Percentiles rank a stretch among this genome's conserved stretches.
phyloP scores from a whole-genome alignment of 30 jellyfish, hydroid and myxozoan genomes.

The Catostylus mosaicus region DNA sequence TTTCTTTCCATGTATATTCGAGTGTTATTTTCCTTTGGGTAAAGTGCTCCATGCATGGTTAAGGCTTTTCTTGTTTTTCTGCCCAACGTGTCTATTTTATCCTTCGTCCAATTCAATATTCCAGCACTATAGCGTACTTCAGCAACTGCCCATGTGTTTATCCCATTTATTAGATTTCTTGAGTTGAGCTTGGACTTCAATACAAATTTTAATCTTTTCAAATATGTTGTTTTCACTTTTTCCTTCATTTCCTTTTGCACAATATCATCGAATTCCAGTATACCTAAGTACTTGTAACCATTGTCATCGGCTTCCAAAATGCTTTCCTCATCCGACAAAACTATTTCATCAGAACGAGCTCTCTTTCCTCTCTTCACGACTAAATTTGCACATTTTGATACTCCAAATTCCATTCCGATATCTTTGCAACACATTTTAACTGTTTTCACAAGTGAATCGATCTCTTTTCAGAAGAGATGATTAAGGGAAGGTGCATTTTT shows the following conservation, averaged over 20 bases:
- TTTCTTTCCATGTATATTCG: conserved; percentile 33
- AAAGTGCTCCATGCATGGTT: conserved; percentile 17
- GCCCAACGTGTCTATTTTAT: conserved; percentile 7
- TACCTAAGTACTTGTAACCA: neutral
- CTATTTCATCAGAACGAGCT: neutral
- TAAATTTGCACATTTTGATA: neutral
- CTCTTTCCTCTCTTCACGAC: neutral
- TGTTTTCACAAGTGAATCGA: conserved; percentile 23
- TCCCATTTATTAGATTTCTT: neutral
- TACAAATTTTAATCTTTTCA: conserved; percentile 3
- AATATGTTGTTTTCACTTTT: conserved; percentile 28
- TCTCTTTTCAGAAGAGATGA: conserved; percentile 13
- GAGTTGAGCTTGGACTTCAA: conserved; percentile 19
- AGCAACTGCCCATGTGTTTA: conserved; percentile 22
- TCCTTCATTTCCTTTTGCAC: conserved; percentile 39
- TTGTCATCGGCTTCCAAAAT: neutral
- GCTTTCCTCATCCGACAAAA: neutral
- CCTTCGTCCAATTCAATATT: conserved; percentile 21
- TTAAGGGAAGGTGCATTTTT: conserved; percentile 15
- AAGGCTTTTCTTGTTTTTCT: conserved; percentile 9
- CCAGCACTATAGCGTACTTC: conserved; percentile 23
- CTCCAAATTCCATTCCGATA: neutral
- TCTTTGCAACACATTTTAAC: neutral
- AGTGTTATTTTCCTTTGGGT: conserved; percentile 16
- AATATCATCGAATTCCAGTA: conserved; percentile 18